A percentile compares a stretch with the other conserved stretches of the same genome.
Evolutionary conservation across 2,888 invertebrate species (phyloP).

Genomic region (Heliconius sara): DNA sequence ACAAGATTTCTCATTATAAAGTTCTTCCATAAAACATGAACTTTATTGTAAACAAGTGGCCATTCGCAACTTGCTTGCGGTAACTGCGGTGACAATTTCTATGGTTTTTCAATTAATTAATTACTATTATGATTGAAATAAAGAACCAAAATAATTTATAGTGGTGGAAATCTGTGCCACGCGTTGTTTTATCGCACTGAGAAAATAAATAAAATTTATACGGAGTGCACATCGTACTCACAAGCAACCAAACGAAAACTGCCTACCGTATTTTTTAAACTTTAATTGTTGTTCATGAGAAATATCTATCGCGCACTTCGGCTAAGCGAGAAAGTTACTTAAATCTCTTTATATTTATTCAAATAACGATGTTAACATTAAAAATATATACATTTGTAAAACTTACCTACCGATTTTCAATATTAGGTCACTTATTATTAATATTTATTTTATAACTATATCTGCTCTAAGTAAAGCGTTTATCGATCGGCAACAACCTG

Average conservation of each 20-base stretch:
- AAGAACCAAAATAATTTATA: too few species aligned
- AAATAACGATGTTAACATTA: not conserved
- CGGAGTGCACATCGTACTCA: not conserved
- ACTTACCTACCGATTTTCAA: not conserved
- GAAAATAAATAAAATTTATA: not conserved
- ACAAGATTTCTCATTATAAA: not conserved
- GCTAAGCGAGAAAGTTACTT: not conserved
- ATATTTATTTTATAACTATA: constrained; percentile 35
- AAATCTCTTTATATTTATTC: not conserved
- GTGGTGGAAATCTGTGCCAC: too few species aligned
- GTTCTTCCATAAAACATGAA: not conserved
- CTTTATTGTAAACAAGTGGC: not conserved
- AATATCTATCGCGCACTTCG: not conserved
- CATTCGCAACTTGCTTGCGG: too few species aligned
- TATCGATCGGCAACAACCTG: constrained; percentile 58
- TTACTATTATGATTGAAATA: too few species aligned
- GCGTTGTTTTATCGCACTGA: not conserved
- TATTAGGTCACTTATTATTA: constrained; percentile 8
- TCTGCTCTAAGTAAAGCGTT: constrained; percentile 31
- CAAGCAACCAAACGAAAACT: not conserved
- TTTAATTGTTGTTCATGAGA: not conserved
- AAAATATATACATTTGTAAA: not conserved
- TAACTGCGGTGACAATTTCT: too few species aligned
- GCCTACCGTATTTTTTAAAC: not conserved
- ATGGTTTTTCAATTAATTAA: too few species aligned